Base-by-base conservation (phyloP, 2,113 vertebrate species). In the Clarias magur region DNA sequence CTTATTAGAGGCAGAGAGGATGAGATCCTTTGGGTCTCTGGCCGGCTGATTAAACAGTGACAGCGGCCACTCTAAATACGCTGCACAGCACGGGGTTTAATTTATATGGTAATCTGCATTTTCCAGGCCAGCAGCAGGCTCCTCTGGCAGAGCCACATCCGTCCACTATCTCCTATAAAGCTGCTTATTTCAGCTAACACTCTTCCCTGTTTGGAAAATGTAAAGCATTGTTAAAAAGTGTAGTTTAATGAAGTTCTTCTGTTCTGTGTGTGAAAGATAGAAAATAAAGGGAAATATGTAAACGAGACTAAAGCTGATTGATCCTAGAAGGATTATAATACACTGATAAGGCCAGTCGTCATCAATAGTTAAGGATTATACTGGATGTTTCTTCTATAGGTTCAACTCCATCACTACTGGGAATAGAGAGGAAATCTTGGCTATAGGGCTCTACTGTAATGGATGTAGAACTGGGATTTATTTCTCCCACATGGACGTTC, bases 91-190 rank as follows among this genome's bases (percentile, higher is more conserved):
- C 60, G 27, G 65, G 83, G 78, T 88, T 91, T 92, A 89, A 92
- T 91, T 91, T 92, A 88, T 90, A 90, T 92, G 91, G 90, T 92
- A 92, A 92, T 92, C 80, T 89, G 57, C 86, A 63, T 86, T 85
- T 67, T 82, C 53, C 21, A 72, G 72, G 53, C 42, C 21, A 62
- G 63, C 53, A 82, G 83, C 67, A 80, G 57, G 83, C 38, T 75
- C 88, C 57, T 88, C 85, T 82, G 81, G 73, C 34, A 15, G 63
- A 87, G 81, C 76, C 78, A 75, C 42, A 56, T 85, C 85, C 62
- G 10, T 73, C 53, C 83, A 59, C 53, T 73, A 84, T 84, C 54
- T 56, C 34, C 53, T 38, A 73, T 65, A 83, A 85, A 84, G 83
- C 85, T 89, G 56, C 80, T 68, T 48, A 68, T 60, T 80, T 87